A percentile compares a stretch with the other conserved stretches of the same genome.
Evolutionary conservation across 2,797 vertebrate species (phyloP).

Genomic region (Muraenolepis orangiensis): DNA sequence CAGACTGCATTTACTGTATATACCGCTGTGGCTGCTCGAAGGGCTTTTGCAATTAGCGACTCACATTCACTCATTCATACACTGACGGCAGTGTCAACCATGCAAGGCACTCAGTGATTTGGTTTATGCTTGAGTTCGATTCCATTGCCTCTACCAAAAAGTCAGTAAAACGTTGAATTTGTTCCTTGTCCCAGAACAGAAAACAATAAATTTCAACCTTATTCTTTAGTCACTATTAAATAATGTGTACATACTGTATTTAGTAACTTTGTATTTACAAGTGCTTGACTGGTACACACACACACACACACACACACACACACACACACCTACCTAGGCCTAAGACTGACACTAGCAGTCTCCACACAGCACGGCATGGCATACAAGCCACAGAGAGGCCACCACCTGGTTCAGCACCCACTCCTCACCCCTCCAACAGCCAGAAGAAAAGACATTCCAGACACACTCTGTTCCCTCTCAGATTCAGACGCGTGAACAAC

Average conservation of each 20-base stretch:
- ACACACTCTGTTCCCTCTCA: background rate
- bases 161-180: background rate
- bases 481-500: background rate
- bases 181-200: background rate
- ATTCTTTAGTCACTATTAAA: too few relatives aligned
- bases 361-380: background rate
- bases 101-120: background rate
- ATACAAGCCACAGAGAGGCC: background rate
- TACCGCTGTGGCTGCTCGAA: too few relatives aligned
- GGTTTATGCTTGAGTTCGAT: background rate
- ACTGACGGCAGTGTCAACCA: too few relatives aligned
- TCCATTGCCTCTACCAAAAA: background rate
- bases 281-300: too few relatives aligned
- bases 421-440: background rate
- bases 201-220: background rate
- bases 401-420: too few relatives aligned
- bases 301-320: too few relatives aligned
- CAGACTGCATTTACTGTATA: too few relatives aligned
- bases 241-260: too few relatives aligned
- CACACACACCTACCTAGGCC: background rate
- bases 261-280: too few relatives aligned
- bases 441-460: background rate
- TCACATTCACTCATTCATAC: too few relatives aligned
- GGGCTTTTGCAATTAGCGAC: too few relatives aligned
- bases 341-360: background rate